Evolutionary conservation across 1,140 invertebrate species (phyloP).

Genomic region (Babylonia areolata): DNA sequence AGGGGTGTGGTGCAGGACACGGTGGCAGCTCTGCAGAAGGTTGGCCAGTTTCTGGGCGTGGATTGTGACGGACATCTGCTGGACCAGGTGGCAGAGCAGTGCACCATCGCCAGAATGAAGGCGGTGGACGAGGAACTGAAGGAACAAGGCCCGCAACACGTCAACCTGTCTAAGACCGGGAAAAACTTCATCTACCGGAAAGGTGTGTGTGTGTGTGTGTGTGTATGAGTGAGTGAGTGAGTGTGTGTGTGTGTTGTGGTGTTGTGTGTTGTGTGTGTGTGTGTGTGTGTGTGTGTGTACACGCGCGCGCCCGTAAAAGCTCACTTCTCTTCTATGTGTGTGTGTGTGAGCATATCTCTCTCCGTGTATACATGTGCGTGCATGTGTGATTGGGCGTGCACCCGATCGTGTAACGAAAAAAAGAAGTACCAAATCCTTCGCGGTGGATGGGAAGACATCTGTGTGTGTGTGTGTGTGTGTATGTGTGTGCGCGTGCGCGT

Average conservation of each 20-base stretch:
- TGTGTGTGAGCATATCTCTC: background rate
- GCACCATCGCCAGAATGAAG: conserved; percentile 56
- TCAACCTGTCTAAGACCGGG: conserved; percentile 31
- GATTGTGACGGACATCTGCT: conserved; percentile 40
- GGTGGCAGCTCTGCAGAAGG: conserved; percentile 36
- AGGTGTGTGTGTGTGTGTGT: conserved; percentile 10
- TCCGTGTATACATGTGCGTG: background rate
- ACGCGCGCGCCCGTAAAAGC: background rate
- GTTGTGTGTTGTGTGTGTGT: background rate
- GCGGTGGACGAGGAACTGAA: conserved; percentile 48
- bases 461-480: background rate
- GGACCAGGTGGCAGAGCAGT: conserved; percentile 45
- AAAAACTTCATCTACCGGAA: conserved; percentile 36
- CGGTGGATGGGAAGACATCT: too few relatives aligned
- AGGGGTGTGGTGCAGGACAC: conserved; percentile 30
- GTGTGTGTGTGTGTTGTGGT: background rate
- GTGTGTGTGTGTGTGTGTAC: background rate
- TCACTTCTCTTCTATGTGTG: background rate
- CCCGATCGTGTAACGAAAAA: too few relatives aligned
- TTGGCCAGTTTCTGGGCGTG: conserved; percentile 51
- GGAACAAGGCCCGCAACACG: conserved; percentile 26
- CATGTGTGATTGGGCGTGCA: background rate
- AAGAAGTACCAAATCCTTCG: too few relatives aligned
- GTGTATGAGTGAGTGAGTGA: conserved; percentile 24
- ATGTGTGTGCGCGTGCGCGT: background rate